Percentiles rank a stretch among this genome's conserved stretches.
phyloP scores from a whole-genome alignment of 2,113 vertebrate species.

The Halichoeres trimaculatus region DNA sequence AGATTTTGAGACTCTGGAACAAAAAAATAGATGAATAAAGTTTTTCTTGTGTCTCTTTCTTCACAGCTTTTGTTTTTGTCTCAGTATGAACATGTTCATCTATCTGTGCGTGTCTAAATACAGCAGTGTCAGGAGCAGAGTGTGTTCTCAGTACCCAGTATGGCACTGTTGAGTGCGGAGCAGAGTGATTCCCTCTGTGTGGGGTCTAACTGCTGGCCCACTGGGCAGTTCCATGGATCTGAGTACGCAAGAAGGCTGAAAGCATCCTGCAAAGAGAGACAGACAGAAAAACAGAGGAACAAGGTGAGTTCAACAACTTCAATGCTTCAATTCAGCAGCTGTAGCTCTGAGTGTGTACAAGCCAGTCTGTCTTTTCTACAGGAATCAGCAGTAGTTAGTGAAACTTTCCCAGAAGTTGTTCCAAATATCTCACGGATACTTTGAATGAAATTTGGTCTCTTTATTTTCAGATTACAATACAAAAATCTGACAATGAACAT shows the following conservation, averaged over 20 bases:
- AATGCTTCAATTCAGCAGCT: not conserved
- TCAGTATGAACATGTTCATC: too few relatives aligned
- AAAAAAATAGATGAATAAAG: not conserved
- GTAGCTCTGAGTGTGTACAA: too few relatives aligned
- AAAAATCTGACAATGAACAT: not conserved
- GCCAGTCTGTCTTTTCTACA: not conserved
- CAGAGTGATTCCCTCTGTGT: conserved; percentile 97
- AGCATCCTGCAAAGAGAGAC: conserved; percentile 86
- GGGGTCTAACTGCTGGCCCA: conserved; percentile 96
- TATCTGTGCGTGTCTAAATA: too few relatives aligned
- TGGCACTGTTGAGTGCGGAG: conserved; percentile 98
- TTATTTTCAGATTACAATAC: too few relatives aligned
- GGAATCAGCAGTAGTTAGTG: not conserved
- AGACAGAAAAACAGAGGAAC: conserved; percentile 17
- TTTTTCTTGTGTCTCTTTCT: too few relatives aligned
- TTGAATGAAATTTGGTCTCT: too few relatives aligned
- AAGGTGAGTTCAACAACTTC: conserved; percentile 3
- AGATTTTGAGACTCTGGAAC: conserved; percentile 95
- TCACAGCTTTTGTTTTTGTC: too few relatives aligned
- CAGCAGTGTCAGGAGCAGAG: not conserved
- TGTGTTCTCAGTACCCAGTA: conserved; percentile 89
- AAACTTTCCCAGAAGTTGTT: too few relatives aligned
- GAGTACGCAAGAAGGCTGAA: conserved; percentile 98
- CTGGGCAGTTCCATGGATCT: conserved; percentile 97
- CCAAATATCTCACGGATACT: too few relatives aligned